These are phyloP conservation scores for Cantharis rufa DNA, from an alignment of 2,888 invertebrate species.

Conservation along the genomic window DNA sequence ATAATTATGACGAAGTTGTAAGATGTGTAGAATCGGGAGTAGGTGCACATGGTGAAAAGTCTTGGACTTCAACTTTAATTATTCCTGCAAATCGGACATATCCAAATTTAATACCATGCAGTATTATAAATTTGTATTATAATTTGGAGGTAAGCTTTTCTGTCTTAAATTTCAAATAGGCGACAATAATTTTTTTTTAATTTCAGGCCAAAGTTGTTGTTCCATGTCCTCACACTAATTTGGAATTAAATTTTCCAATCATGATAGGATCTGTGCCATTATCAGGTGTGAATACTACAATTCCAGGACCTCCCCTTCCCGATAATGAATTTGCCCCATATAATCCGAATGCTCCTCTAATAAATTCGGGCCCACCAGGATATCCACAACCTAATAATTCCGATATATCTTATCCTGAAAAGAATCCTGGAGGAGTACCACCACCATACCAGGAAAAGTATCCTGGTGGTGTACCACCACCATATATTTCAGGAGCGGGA, in stretches of 20 bases:
- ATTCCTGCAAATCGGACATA: conserved; percentile 38
- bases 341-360: not conserved
- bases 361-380: not conserved
- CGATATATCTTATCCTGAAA: not conserved
- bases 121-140: not conserved
- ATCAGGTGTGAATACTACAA: not conserved
- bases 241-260: not conserved
- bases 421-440: not conserved
- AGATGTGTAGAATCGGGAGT: conserved; percentile 41
- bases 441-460: not conserved
- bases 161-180: not conserved
- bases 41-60: conserved; percentile 47
- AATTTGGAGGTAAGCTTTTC: not conserved
- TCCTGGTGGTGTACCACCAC: not conserved
- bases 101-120: conserved; percentile 37
- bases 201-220: not conserved
- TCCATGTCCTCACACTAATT: not conserved
- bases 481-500: conserved; percentile 2
- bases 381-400: not conserved
- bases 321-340: not conserved
- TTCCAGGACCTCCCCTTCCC: not conserved
- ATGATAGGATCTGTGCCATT: not conserved
- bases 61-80: conserved; percentile 39
- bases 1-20: conserved; percentile 9
- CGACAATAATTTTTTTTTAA: not conserved